phyloP scores from a whole-genome alignment of 2,113 vertebrate species.

The Pseudopipra pipra region DNA sequence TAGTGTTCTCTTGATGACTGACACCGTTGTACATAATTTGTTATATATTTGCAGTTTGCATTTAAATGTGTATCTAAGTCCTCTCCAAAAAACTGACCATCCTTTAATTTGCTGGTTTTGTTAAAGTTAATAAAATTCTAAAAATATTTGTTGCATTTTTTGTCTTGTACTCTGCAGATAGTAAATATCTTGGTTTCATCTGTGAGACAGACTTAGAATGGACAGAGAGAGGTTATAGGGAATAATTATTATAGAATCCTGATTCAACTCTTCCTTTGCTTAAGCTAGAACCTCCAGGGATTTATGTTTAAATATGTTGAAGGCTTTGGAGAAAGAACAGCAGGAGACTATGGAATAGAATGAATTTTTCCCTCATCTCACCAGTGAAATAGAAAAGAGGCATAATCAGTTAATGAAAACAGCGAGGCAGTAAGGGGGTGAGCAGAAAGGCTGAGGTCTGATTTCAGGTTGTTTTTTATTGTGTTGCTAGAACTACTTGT shows the following conservation, averaged over 20 bases:
- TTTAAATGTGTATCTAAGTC: background rate
- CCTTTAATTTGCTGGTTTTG: background rate
- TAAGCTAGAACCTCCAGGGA: background rate
- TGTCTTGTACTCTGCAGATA: background rate
- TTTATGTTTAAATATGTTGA: background rate
- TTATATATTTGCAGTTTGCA: background rate
- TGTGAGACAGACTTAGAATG: background rate
- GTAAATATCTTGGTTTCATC: background rate
- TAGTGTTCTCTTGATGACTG: slow-evolving; percentile 36
- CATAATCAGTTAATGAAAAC: background rate
- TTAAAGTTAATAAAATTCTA: slow-evolving; percentile 64
- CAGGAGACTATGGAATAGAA: background rate
- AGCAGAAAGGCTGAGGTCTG: background rate
- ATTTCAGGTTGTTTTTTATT: background rate
- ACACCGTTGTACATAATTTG: slow-evolving; percentile 22
- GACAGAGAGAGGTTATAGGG: background rate
- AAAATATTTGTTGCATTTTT: background rate
- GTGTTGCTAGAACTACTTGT: background rate
- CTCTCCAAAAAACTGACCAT: background rate
- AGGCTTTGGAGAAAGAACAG: background rate
- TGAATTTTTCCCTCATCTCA: background rate
- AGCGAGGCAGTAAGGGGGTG: background rate
- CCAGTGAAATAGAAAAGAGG: background rate
- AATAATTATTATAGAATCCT: background rate
- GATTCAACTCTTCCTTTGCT: background rate